Conservation (phyloP, 2,888 invertebrate genomes). For the Calliopum simillimum region DNA sequence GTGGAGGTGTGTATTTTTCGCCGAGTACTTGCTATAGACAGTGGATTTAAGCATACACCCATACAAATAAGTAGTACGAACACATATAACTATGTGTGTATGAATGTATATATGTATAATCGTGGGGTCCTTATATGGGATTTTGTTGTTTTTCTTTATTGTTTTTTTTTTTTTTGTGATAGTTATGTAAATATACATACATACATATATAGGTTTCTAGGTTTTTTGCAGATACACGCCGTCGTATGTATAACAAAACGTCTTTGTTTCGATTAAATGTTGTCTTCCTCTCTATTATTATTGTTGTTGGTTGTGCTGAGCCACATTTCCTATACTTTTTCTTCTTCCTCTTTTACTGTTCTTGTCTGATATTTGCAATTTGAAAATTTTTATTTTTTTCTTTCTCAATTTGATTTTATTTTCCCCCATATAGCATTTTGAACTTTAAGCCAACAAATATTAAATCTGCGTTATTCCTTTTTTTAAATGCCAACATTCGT, state of each 20-base stretch:
- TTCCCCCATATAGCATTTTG: slow-evolving; percentile 3
- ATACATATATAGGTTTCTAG: slow-evolving; percentile 21
- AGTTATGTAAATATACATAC: background rate
- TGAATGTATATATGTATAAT: background rate
- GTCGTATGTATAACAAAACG: slow-evolving; percentile 1
- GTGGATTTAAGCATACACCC: slow-evolving; percentile 5
- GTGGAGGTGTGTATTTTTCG: slow-evolving; percentile 1
- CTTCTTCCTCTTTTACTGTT: background rate
- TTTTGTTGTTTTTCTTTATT: no score
- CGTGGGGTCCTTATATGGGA: background rate
- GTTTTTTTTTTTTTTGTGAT: background rate
- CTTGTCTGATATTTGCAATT: background rate
- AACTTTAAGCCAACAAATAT: slow-evolving; percentile 4
- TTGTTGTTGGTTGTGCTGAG: background rate
- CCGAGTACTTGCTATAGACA: slow-evolving; percentile 13
- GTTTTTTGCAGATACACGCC: slow-evolving; percentile 13
- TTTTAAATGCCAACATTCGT: background rate
- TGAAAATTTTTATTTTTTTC: background rate
- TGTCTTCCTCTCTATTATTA: background rate
- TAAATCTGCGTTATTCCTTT: slow-evolving; percentile 5
- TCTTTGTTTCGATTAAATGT: background rate
- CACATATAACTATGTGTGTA: background rate
- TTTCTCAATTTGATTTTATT: slow-evolving; percentile 12
- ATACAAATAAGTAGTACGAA: background rate
- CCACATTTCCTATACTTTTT: background rate